A percentile compares a stretch with the other conserved stretches of the same genome.
Evolutionary conservation across 2,113 vertebrate genomes (phyloP).

Genomic region (Tylochromis polylepis): DNA sequence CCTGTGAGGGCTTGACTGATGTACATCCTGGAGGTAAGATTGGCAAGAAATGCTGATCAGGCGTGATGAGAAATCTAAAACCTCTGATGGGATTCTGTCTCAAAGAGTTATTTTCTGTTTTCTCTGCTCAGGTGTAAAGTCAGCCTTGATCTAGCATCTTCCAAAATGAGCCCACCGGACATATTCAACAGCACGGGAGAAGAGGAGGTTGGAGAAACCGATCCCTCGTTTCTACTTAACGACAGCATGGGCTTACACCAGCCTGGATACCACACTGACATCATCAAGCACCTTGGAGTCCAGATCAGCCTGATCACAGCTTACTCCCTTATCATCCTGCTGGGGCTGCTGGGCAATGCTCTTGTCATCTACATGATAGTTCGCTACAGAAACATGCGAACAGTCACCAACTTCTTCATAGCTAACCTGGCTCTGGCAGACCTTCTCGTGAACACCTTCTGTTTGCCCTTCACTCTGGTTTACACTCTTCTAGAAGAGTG

Average conservation of each 20-base stretch:
- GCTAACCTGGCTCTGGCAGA: slow-evolving; percentile 89
- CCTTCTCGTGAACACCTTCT: slow-evolving; percentile 86
- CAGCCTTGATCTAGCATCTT: not conserved
- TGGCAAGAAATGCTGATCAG: not conserved
- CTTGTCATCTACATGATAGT: slow-evolving; percentile 88
- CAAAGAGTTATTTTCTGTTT: not conserved
- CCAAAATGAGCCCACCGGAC: slow-evolving; percentile 75
- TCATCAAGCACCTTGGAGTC: slow-evolving; percentile 84
- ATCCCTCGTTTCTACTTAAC: slow-evolving; percentile 52
- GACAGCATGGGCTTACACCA: slow-evolving; percentile 59
- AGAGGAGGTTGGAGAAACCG: slow-evolving; percentile 17
- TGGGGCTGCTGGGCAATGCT: slow-evolving; percentile 84
- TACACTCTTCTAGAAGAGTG: slow-evolving; percentile 89
- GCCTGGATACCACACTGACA: slow-evolving; percentile 77
- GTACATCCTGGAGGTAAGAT: not conserved
- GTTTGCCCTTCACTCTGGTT: slow-evolving; percentile 86
- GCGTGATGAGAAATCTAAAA: not conserved
- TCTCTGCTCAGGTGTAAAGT: slow-evolving; percentile 23
- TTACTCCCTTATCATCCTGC: slow-evolving; percentile 86
- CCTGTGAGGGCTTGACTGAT: not conserved
- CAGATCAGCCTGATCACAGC: slow-evolving; percentile 82
- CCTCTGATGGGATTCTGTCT: not conserved
- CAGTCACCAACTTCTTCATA: slow-evolving; percentile 92
- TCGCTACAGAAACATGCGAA: slow-evolving; percentile 87
- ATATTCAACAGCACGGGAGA: slow-evolving; percentile 75